Evolutionary conservation across 2,888 invertebrate genomes (phyloP).

Genomic region (Myopa tessellatipennis): DNA sequence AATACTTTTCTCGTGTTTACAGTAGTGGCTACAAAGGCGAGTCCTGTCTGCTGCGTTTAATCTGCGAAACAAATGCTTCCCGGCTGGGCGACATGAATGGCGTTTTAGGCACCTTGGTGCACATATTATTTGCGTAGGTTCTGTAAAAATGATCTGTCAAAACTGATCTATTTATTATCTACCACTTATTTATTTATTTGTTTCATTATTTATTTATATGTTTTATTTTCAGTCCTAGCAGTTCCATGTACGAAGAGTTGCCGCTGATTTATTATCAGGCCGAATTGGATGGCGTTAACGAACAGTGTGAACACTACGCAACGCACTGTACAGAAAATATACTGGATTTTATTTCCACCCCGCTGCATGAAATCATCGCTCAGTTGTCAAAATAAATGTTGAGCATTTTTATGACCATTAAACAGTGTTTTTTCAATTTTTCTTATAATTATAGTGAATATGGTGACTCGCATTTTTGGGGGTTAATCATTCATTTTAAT

Average conservation of each 20-base stretch:
- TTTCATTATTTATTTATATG: neutral
- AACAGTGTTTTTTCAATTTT: neutral
- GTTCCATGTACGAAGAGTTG: slow-evolving; percentile 58
- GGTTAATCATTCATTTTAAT: too few relatives aligned
- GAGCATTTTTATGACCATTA: neutral
- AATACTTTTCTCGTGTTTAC: neutral
- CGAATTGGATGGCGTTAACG: slow-evolving; percentile 59
- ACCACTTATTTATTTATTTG: neutral
- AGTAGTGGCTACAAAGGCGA: slow-evolving; percentile 70
- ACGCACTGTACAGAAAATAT: slow-evolving; percentile 56
- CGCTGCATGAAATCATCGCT: slow-evolving; percentile 56
- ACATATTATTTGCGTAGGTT: slow-evolving; percentile 77
- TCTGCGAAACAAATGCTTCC: slow-evolving; percentile 74
- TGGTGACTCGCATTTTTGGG: neutral
- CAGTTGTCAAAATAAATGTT: slow-evolving; percentile 42
- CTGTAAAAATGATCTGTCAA: too few relatives aligned
- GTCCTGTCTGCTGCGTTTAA: slow-evolving; percentile 74
- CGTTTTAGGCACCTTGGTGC: slow-evolving; percentile 75
- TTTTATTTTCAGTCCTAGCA: slow-evolving; percentile 55
- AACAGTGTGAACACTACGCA: slow-evolving; percentile 56
- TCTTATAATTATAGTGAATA: neutral
- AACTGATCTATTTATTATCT: too few relatives aligned
- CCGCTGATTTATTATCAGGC: slow-evolving; percentile 61
- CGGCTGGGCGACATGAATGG: slow-evolving; percentile 70
- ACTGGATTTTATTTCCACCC: slow-evolving; percentile 59